A percentile compares a stretch with the other conserved stretches of the same genome.
These are phyloP conservation scores for Acropternis orthonyx DNA, from an alignment of 2,797 vertebrate species.

Conservation along the genomic window DNA sequence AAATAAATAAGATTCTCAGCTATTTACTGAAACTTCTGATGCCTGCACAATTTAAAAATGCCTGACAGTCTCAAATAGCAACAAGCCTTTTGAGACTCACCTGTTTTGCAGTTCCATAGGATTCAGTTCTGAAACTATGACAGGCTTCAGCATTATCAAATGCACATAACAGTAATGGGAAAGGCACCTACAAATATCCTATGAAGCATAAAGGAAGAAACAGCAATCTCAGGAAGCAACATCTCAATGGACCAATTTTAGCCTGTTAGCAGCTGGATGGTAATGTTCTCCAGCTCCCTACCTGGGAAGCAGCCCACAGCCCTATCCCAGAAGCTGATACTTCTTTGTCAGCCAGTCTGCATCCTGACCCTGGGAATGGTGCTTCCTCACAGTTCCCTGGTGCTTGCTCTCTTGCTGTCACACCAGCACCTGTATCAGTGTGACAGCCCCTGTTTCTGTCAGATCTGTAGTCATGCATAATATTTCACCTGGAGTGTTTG, in stretches of 20 bases:
- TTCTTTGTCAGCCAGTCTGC: not conserved
- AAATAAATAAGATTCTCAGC: not conserved
- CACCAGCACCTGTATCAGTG: not conserved
- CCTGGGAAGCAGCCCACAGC: not conserved
- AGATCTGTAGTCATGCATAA: not conserved
- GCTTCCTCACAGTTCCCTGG: not conserved
- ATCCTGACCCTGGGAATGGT: not conserved
- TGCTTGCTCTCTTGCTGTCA: not conserved
- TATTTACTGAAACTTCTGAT: not conserved
- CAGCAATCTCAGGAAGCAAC: not conserved
- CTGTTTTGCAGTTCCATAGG: not conserved
- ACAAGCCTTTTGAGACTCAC: not conserved
- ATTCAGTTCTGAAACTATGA: not conserved
- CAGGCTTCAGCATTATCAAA: not conserved
- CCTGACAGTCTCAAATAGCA: not conserved
- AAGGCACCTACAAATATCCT: not conserved
- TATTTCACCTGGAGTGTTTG: not conserved
- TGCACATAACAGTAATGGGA: not conserved
- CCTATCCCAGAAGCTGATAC: not conserved
- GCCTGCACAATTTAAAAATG: not conserved
- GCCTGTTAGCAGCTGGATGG: not conserved
- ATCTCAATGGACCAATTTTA: not conserved
- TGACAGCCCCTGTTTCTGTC: not conserved
- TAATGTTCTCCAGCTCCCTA: not conserved
- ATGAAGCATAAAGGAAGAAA: not conserved